Percentiles rank a stretch among this genome's conserved stretches.
Conservation (phyloP, 2,888 invertebrate genomes). For the Monoplex corrugatus region DNA sequence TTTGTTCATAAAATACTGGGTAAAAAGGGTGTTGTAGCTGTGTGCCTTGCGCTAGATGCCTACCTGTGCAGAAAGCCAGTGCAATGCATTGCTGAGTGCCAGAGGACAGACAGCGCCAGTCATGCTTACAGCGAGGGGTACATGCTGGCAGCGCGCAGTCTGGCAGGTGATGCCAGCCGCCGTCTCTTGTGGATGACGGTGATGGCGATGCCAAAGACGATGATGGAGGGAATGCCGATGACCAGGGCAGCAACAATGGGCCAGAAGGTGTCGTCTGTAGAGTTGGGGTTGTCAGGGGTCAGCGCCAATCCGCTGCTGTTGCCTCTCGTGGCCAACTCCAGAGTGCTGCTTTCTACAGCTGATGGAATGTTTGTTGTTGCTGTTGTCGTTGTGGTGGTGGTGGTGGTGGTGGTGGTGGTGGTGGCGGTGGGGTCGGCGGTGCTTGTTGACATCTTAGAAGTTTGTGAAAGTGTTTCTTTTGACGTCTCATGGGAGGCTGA, state of each 20-base stretch:
- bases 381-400: not conserved
- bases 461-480: too few relatives aligned
- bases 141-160: constrained; percentile 50
- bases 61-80: constrained; percentile 11
- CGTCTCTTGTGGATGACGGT: constrained; percentile 61
- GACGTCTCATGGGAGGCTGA: too few relatives aligned
- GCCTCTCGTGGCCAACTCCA: not conserved
- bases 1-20: too few relatives aligned
- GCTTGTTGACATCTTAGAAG: not conserved
- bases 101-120: not conserved
- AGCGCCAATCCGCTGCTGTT: not conserved
- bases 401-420: not conserved
- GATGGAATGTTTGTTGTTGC: not conserved
- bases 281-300: not conserved
- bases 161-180: constrained; percentile 56
- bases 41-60: too few relatives aligned
- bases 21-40: too few relatives aligned
- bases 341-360: not conserved
- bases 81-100: not conserved
- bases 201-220: constrained; percentile 64
- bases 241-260: constrained; percentile 63
- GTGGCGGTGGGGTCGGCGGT: not conserved
- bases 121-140: constrained; percentile 52
- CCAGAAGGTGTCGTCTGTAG: constrained; percentile 54
- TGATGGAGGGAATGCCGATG: constrained; percentile 64